phyloP scores from a whole-genome alignment of 1,140 invertebrate species.

The Meloidogyne floridensis region DNA sequence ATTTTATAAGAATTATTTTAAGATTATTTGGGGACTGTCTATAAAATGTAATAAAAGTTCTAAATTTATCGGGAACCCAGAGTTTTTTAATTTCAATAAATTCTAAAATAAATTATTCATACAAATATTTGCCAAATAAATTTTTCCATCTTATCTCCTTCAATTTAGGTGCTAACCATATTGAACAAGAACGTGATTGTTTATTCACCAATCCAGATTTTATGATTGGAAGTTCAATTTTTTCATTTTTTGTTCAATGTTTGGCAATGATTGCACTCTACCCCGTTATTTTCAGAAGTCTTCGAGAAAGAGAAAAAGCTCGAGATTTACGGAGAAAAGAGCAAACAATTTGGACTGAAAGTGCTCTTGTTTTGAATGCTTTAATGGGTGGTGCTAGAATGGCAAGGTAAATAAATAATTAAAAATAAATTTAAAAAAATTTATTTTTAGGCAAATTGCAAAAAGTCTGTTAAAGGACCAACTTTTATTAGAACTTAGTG shows the following conservation, averaged over 20 bases:
- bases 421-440: not conserved
- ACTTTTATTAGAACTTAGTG: conserved; percentile 42
- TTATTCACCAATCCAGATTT: conserved; percentile 73
- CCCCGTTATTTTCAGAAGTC: conserved; percentile 88
- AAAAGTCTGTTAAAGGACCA: conserved; percentile 64
- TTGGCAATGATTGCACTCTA: conserved; percentile 98
- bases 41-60: too few species aligned
- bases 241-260: conserved; percentile 98
- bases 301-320: conserved; percentile 56
- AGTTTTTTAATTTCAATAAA: too few species aligned
- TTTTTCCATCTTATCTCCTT: not conserved
- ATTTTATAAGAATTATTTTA: not conserved
- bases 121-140: too few species aligned
- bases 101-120: too few species aligned
- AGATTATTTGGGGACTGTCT: too few species aligned
- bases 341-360: conserved; percentile 11
- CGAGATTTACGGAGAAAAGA: conserved; percentile 45
- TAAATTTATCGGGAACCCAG: too few species aligned
- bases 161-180: conserved; percentile 74
- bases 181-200: conserved; percentile 71
- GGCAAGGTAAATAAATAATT: conserved; percentile 31
- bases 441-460: conserved; percentile 42
- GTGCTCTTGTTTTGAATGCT: conserved; percentile 57
- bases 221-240: conserved; percentile 93
- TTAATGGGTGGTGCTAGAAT: conserved; percentile 59